Conservation (phyloP, 2,888 invertebrate species). For the Ochropacha duplaris region DNA sequence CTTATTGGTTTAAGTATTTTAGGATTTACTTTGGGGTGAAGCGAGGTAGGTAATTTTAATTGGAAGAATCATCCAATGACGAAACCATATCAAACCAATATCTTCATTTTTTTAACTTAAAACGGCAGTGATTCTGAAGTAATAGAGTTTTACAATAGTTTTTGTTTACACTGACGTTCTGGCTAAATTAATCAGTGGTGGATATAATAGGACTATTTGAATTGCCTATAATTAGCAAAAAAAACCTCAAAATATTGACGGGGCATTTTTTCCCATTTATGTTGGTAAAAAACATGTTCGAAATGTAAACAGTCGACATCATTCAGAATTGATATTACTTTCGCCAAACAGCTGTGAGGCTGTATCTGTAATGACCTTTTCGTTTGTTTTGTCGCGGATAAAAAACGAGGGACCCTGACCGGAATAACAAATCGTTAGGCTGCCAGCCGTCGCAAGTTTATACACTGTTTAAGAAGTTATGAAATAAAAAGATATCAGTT, state of each 20-base stretch:
- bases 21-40: background rate
- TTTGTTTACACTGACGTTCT: too few relatives aligned
- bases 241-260: background rate
- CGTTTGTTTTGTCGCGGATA: constrained; percentile 8
- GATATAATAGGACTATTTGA: too few relatives aligned
- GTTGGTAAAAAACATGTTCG: background rate
- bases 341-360: background rate
- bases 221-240: too few relatives aligned
- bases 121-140: too few relatives aligned
- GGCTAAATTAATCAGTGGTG: too few relatives aligned
- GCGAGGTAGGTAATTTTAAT: background rate
- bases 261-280: background rate
- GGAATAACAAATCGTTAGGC: constrained; percentile 24
- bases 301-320: background rate
- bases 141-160: too few relatives aligned
- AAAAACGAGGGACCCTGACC: constrained; percentile 28
- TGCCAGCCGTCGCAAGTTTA: background rate
- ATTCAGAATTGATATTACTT: background rate
- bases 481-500: background rate
- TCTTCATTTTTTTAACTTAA: too few relatives aligned
- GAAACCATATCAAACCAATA: too few relatives aligned
- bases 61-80: too few relatives aligned
- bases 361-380: constrained; percentile 1
- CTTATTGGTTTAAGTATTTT: background rate
- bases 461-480: background rate